phyloP scores from a whole-genome alignment of 2,113 vertebrate genomes.

The Boulengeromyrus knoepffleri region DNA sequence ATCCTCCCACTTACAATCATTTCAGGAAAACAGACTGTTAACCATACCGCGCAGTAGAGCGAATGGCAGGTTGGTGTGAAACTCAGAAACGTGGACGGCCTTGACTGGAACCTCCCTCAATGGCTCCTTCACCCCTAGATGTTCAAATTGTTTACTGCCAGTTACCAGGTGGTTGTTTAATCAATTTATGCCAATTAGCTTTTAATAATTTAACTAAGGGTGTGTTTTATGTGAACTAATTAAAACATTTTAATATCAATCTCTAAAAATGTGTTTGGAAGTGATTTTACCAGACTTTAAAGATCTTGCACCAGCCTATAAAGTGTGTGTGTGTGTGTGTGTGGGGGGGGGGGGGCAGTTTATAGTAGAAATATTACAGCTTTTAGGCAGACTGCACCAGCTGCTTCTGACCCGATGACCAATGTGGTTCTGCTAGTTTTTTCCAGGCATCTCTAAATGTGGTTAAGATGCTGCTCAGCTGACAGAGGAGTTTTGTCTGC shows the following conservation, averaged over 20 bases:
- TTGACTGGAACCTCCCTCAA: background rate
- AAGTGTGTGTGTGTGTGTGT: background rate
- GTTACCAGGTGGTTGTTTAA: background rate
- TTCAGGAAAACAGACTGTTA: background rate
- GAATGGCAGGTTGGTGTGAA: no score
- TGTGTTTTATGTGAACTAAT: background rate
- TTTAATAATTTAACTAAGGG: background rate
- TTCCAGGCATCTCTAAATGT: background rate
- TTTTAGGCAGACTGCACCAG: background rate
- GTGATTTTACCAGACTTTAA: background rate
- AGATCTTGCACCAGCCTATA: background rate
- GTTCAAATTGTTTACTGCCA: background rate
- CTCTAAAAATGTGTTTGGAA: background rate
- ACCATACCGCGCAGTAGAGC: background rate
- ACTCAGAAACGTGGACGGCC: background rate
- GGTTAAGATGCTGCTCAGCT: background rate
- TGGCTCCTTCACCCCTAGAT: background rate
- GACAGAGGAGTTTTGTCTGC: background rate
- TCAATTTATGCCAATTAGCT: background rate
- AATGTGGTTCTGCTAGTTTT: background rate
- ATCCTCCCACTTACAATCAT: background rate
- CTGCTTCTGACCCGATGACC: background rate
- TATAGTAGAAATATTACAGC: background rate
- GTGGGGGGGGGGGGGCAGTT: background rate
- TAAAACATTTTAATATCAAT: background rate